Evolutionary conservation across 30 jellyfish, hydroid and myxozoan species (phyloP).

Genomic region (Clytia hemisphaerica): DNA sequence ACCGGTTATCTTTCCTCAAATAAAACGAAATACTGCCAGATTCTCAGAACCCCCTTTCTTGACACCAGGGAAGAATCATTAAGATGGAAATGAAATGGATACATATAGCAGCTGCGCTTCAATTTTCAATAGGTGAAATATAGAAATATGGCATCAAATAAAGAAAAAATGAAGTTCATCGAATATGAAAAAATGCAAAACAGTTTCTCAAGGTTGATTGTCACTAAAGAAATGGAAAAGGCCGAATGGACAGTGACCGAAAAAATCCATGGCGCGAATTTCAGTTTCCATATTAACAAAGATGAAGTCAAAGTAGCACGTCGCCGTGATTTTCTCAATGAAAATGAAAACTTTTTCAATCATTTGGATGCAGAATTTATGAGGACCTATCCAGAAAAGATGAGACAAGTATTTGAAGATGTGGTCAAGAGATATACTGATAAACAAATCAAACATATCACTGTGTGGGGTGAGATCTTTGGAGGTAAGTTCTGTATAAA

Average conservation of each 20-base stretch:
- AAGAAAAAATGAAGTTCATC: conserved; percentile 41
- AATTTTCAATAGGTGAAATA: no score
- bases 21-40: no score
- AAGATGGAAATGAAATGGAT: no score
- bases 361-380: conserved; percentile 50
- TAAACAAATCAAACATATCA: conserved; percentile 46
- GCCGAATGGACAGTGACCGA: conserved; percentile 75
- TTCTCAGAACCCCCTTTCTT: no score
- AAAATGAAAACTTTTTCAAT: conserved; percentile 48
- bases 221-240: conserved; percentile 34
- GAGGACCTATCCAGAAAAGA: conserved; percentile 70
- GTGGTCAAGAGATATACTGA: conserved; percentile 35
- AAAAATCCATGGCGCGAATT: conserved; percentile 92
- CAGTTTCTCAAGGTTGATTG: conserved; percentile 31
- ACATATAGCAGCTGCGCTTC: no score
- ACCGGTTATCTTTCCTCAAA: no score
- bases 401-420: conserved; percentile 27
- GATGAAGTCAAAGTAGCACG: conserved; percentile 53
- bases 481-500: conserved; percentile 59
- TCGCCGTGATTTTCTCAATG: conserved; percentile 75
- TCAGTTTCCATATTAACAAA: conserved; percentile 86
- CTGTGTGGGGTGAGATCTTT: conserved; percentile 74
- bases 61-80: no score
- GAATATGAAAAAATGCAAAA: conserved; percentile 78
- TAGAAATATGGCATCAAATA: no score